Percentiles rank a stretch among this genome's conserved stretches.
phyloP scores from a whole-genome alignment of 1,140 invertebrate species.

The Brevipalpus yothersi region DNA sequence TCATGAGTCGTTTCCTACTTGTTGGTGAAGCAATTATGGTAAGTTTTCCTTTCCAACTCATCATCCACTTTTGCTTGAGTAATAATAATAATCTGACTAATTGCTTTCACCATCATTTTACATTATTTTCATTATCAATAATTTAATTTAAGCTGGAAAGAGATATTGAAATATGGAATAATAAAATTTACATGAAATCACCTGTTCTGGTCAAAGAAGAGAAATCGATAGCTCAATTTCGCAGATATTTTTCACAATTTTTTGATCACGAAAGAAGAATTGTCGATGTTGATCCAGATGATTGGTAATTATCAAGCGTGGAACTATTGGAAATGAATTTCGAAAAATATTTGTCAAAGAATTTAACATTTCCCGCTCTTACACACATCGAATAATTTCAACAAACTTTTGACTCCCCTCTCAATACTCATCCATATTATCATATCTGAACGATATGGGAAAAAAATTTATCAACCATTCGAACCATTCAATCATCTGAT shows the following conservation, averaged over 20 bases:
- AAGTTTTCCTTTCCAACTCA: slow-evolving; percentile 15
- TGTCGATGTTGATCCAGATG: no score
- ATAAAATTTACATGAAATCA: slow-evolving; percentile 42
- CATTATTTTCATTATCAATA: background rate
- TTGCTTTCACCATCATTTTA: background rate
- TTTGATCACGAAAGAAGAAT: slow-evolving; percentile 17
- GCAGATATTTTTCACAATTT: slow-evolving; percentile 65
- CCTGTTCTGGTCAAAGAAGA: slow-evolving; percentile 52
- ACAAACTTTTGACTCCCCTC: no score
- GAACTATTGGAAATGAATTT: no score
- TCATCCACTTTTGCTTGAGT: no score
- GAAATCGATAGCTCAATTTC: slow-evolving; percentile 35
- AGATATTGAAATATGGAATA: slow-evolving; percentile 67
- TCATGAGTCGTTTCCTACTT: slow-evolving; percentile 39
- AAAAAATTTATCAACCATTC: no score
- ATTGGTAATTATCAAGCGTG: no score
- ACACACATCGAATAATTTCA: no score
- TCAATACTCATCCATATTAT: no score
- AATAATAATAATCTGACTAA: background rate
- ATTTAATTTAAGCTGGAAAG: slow-evolving; percentile 62
- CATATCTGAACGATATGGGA: no score
- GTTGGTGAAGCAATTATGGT: slow-evolving; percentile 48
- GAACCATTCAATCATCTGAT: no score
- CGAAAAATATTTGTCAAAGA: no score
- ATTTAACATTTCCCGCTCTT: no score